Conservation (phyloP, 2,888 invertebrate species). For the Rotaria magnacalcarata region DNA sequence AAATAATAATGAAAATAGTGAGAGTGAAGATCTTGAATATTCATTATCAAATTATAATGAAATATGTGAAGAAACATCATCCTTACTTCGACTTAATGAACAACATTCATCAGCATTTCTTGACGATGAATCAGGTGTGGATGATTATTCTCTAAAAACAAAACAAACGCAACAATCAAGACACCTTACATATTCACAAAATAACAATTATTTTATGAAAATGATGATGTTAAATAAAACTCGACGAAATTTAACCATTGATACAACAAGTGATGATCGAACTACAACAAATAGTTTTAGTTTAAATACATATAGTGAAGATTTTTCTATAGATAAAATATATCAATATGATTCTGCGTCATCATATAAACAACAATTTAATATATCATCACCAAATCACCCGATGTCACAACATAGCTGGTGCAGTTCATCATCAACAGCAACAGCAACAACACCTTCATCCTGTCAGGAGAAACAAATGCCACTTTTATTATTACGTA, state of each 20-base stretch:
- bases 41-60: neutral
- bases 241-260: neutral
- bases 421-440: constrained; percentile 7
- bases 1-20: neutral
- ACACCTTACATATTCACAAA: neutral
- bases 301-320: constrained; percentile 32
- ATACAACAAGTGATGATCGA: neutral
- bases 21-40: constrained; percentile 23
- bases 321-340: constrained; percentile 7
- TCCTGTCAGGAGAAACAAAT: neutral
- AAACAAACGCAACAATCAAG: neutral
- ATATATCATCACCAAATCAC: neutral
- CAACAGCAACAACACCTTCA: neutral
- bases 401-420: neutral
- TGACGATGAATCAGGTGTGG: neutral
- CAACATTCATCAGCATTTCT: constrained; percentile 39
- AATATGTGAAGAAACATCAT: constrained; percentile 9
- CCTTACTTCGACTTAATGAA: constrained; percentile 22
- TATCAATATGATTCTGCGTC: constrained; percentile 1
- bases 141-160: neutral
- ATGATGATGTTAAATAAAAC: constrained; percentile 21
- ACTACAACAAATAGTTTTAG: constrained; percentile 16
- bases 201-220: neutral
- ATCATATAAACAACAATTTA: neutral
- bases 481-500: neutral